Base-by-base conservation (phyloP, 1,140 invertebrate species). In the Dinothrombium tinctorium region DNA sequence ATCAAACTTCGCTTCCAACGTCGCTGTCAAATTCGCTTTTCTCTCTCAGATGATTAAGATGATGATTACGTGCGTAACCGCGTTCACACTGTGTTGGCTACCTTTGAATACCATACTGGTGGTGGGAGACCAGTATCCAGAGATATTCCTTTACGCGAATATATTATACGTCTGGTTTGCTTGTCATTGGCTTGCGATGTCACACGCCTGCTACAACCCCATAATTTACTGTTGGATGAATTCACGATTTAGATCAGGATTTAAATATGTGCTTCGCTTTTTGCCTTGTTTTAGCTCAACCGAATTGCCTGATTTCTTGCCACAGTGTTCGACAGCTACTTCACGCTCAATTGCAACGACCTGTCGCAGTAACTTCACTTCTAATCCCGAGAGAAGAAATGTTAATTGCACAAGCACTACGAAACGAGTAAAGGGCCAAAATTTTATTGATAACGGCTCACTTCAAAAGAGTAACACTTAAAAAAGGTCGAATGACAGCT, bases 161-260 rank as follows among this genome's bases (percentile, higher is more conserved):
- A 51, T 76, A 48, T 68, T 73, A 2, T 76, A 72, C 51, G 56
- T 78, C 21, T 82, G 72, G 69, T 74, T 76, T 51, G 64, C 65
- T 4, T 67, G 73, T 44, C 78, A 87, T 54, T 83, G 76, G 71
- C 60, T 87, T 41, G 77, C 83, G 25, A 84, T 86, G 79, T 81
- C 77, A 11, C 80, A 87, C 55, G 69, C 73, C 42, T 84, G 79
- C 59, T 89, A 83, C 65, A 90, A 89, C 60, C 83, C 83, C 1
- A 69, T 89, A 41, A 86, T 90, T 49, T 87, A 87, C 57, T 82
- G 78, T 56, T 83, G 80, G 66, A 81, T 87, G 76, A 86, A 86
- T 57, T 67, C 70, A 1, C 64, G 72, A 22, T 86, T 81, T 54
- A 63, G 77, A 5, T 49, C 52, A 19, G 63, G 61, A 14, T 63